Conservation (phyloP, 2,113 vertebrate species). For the Zingel zingel region DNA sequence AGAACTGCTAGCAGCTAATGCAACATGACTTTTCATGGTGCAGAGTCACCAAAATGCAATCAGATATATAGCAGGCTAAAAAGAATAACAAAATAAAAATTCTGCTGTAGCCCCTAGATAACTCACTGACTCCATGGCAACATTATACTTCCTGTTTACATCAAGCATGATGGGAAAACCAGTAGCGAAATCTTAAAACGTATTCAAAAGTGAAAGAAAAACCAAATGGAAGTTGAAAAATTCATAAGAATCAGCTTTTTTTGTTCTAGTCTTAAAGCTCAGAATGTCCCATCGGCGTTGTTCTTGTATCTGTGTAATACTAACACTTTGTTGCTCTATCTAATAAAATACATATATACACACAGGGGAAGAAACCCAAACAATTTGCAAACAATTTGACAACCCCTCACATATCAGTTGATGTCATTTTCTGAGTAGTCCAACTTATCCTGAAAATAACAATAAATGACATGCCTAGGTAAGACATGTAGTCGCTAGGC, state of each 20-base stretch:
- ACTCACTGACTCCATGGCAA: not conserved
- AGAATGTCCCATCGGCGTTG: too few relatives aligned
- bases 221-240: too few relatives aligned
- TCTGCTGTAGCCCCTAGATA: not conserved
- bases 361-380: too few relatives aligned
- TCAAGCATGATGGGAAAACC: not conserved
- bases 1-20: conserved; percentile 2
- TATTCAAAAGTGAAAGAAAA: not conserved
- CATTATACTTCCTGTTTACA: conserved; percentile 5
- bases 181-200: not conserved
- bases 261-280: too few relatives aligned
- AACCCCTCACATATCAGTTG: too few relatives aligned
- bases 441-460: not conserved
- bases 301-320: too few relatives aligned
- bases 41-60: not conserved
- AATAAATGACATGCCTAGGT: not conserved
- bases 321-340: too few relatives aligned
- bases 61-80: not conserved
- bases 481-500: not conserved
- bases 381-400: too few relatives aligned
- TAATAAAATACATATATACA: too few relatives aligned
- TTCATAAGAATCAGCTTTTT: not conserved
- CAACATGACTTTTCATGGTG: not conserved
- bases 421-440: not conserved
- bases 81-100: not conserved